These are phyloP conservation scores for Pantherophis guttatus DNA, from an alignment of 2,113 vertebrate genomes.

Conservation along the genomic window DNA sequence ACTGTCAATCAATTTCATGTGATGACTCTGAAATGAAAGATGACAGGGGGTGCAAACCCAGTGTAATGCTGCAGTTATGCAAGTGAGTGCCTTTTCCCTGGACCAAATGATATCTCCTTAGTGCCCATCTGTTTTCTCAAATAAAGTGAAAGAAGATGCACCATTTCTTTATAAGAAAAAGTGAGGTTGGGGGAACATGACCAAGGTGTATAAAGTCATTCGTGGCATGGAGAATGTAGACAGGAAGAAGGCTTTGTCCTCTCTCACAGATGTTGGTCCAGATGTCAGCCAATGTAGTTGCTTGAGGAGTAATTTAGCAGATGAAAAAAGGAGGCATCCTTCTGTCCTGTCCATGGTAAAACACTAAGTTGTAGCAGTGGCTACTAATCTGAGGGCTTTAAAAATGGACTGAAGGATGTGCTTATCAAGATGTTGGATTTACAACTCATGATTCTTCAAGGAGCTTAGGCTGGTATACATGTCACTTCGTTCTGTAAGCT, in stretches of 20 bases:
- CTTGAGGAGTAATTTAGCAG: background rate
- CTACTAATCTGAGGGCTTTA: background rate
- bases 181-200: background rate
- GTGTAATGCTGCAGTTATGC: background rate
- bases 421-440: background rate
- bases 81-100: background rate
- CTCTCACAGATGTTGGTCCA: background rate
- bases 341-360: background rate
- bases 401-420: background rate
- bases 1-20: background rate
- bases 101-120: background rate
- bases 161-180: background rate
- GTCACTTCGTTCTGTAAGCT: background rate
- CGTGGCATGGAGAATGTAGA: background rate
- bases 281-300: background rate
- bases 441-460: background rate
- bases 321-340: background rate
- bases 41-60: background rate
- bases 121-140: background rate
- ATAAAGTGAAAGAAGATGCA: background rate
- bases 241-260: background rate
- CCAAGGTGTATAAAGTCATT: background rate
- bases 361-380: background rate
- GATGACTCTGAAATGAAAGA: background rate
- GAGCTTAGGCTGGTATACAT: background rate